Evolutionary conservation across 2,888 invertebrate species (phyloP), one percentile per base, ranked within the genome.

Genomic region (Lasioglossum leucozonium): DNA sequence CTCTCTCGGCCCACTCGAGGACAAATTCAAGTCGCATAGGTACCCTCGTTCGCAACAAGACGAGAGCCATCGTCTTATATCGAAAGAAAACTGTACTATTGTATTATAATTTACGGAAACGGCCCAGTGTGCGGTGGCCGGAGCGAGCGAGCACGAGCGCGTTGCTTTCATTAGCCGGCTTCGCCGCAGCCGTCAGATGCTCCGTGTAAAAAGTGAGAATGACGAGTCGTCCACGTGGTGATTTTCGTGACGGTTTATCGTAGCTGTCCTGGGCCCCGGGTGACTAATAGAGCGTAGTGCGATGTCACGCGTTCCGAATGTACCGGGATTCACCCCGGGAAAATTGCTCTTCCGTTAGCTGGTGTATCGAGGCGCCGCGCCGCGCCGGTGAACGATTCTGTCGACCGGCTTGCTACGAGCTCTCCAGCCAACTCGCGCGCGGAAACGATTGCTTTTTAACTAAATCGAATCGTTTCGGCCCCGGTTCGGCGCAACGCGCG

Each of bases 211-310:
- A 90, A 87, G 85, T 77, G 87, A 88, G 82, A 87, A 90, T 81
- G 86, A 77, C 82, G 76, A 69, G 69, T 40, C 40, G 79, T 78
- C 74, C 62, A 67, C 77, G 74, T 69, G 83, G 77, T 76, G 65
- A 84, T 90, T 81, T 79, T 84, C 80, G 47, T 37, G 44, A 79
- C 72, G 44, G 74, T 87, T 92, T 91, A 90, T 91, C 89, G 91
- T 92, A 91, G 88, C 84, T 90, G 92, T 90, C 91, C 86, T 85
- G 89, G 91, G 88, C 88, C 83, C 88, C 83, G 89, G 87, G 85
- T 77, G 89, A 81, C 87, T 88, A 84, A 90, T 88, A 85, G 81
- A 77, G 82, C 82, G 77, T 75, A 86, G 76, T 84, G 80, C 85
- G 82, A 86, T 90, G 90, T 89, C 91, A 88, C 86, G 84, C 88